Conservation (phyloP, 2,888 invertebrate genomes). For the Patella pellucida region DNA sequence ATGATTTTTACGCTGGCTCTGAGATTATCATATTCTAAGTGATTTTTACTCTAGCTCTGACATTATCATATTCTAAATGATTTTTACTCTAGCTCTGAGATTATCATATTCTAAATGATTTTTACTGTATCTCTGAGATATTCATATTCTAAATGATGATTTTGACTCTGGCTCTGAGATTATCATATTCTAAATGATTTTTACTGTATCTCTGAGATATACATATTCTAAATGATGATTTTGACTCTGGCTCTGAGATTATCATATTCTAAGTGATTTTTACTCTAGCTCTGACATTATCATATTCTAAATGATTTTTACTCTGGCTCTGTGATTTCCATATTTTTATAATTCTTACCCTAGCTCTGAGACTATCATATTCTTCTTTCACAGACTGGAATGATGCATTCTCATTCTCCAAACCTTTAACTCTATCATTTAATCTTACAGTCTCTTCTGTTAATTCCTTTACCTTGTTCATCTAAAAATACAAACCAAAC, state of each 20-base stretch:
- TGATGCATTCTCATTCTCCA: conserved; percentile 44
- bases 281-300: conserved; percentile 29
- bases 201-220: conserved; percentile 30
- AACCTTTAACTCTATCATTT: conserved; percentile 35
- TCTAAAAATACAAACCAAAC: conserved; percentile 21
- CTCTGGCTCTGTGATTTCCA: conserved; percentile 25
- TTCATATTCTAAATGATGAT: conserved; percentile 23
- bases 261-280: conserved; percentile 21
- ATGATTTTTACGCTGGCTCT: conserved; percentile 31
- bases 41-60: conserved; percentile 33
- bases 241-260: conserved; percentile 32
- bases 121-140: conserved; percentile 19
- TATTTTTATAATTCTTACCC: conserved; percentile 33
- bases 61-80: conserved; percentile 16
- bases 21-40: conserved; percentile 19
- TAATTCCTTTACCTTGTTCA: conserved; percentile 49
- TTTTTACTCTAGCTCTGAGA: conserved; percentile 32
- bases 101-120: conserved; percentile 21
- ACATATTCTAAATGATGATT: conserved; percentile 9
- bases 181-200: conserved; percentile 20
- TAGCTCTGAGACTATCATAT: conserved; percentile 23
- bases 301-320: conserved; percentile 24
- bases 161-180: conserved; percentile 20
- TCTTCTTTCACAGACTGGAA: conserved; percentile 32
- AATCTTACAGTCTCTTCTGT: conserved; percentile 46